phyloP scores from a whole-genome alignment of 2,113 vertebrate genomes.

The Neolamprologus longior region DNA sequence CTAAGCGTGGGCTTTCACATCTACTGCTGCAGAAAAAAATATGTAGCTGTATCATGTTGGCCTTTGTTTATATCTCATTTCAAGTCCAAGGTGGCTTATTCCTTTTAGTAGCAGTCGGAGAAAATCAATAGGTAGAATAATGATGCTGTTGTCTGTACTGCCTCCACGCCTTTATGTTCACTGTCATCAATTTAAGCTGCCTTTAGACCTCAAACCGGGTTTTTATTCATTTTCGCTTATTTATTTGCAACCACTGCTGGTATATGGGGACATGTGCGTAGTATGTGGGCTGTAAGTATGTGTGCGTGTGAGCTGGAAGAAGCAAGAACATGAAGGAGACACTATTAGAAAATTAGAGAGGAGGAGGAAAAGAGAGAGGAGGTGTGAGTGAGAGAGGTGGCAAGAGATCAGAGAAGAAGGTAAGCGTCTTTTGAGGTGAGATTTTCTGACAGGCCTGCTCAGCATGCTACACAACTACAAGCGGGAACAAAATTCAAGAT shows the following conservation, averaged over 20 bases:
- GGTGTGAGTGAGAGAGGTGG: neutral
- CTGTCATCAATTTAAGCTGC: conserved; percentile 46
- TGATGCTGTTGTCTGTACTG: conserved; percentile 45
- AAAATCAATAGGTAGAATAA: conserved; percentile 69
- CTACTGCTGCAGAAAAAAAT: conserved; percentile 17
- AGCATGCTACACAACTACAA: neutral
- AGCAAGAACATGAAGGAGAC: neutral
- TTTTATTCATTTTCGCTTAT: conserved; percentile 48
- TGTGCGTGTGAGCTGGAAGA: neutral
- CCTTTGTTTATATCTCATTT: conserved; percentile 63
- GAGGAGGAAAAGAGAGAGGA: neutral
- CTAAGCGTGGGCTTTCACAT: neutral
- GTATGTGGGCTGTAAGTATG: neutral
- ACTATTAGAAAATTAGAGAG: neutral
- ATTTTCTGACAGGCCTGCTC: neutral
- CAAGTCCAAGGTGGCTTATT: conserved; percentile 45
- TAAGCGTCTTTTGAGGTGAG: neutral
- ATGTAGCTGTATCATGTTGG: conserved; percentile 36
- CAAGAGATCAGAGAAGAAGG: neutral
- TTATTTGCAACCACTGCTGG: conserved; percentile 10
- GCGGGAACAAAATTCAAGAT: neutral
- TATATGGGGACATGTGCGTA: neutral
- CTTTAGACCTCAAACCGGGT: conserved; percentile 12
- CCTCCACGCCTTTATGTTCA: conserved; percentile 36
- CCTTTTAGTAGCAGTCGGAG: conserved; percentile 16